Evolutionary conservation across 1,140 invertebrate genomes (phyloP).

Genomic region (Macrosteles quadrilineatus): DNA sequence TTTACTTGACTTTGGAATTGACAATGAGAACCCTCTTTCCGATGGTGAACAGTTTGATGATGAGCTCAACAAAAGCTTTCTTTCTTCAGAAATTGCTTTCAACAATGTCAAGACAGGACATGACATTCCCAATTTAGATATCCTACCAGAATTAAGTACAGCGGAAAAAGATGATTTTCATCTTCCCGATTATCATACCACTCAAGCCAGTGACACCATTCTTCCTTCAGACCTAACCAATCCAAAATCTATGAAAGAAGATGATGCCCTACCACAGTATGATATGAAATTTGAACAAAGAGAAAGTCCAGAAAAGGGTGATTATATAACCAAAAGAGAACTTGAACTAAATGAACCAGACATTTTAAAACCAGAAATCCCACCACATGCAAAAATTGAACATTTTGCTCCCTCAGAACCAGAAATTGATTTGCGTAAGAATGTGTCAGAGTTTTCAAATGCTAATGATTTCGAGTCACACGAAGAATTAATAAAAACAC

Average conservation of each 20-base stretch:
- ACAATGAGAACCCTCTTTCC: not conserved
- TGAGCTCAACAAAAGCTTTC: not conserved
- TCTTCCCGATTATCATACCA: not conserved
- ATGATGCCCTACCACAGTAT: conserved; percentile 13
- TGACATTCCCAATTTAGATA: not conserved
- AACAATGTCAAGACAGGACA: conserved; percentile 15
- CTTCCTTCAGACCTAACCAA: not conserved
- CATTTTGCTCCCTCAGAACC: no score
- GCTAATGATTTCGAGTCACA: no score
- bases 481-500: no score
- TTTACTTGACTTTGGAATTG: conserved; percentile 6
- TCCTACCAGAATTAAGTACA: not conserved
- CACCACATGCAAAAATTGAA: no score
- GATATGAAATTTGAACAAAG: not conserved
- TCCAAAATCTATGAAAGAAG: conserved; percentile 14
- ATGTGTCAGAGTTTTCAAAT: no score
- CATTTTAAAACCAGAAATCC: not conserved
- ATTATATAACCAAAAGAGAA: not conserved
- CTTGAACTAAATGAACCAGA: not conserved
- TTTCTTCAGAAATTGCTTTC: conserved; percentile 17
- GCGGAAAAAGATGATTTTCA: not conserved
- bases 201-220: not conserved
- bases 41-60: no score
- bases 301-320: not conserved
- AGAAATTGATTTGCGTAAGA: no score